Evolutionary conservation across 2,113 vertebrate genomes (phyloP).

Genomic region (Crypturellus undulatus): DNA sequence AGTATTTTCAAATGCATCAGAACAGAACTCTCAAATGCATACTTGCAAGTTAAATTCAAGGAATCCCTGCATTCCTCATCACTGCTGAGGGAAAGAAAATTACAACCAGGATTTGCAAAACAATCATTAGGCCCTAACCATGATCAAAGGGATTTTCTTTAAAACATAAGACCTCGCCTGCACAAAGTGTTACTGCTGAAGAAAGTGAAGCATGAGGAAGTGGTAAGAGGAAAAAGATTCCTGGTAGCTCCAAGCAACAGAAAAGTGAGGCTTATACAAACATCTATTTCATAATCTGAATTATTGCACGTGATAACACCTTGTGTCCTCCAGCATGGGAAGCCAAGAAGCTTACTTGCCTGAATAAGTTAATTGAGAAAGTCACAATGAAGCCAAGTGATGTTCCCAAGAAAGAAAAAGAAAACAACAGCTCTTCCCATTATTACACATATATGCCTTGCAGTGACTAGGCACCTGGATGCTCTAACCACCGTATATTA

Average conservation of each 20-base stretch:
- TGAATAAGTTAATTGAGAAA: constrained; percentile 32
- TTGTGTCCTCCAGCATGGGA: not conserved
- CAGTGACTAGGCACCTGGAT: not conserved
- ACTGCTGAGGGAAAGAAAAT: not conserved
- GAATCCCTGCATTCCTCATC: not conserved
- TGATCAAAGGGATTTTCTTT: not conserved
- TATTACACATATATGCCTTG: not conserved
- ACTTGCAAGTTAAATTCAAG: not conserved
- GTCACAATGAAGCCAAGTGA: not conserved
- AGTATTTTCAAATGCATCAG: not conserved
- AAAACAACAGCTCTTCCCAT: not conserved
- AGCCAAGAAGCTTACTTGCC: not conserved
- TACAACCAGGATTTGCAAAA: not conserved
- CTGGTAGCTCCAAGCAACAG: constrained; percentile 1
- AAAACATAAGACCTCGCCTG: not conserved
- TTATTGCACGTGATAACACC: constrained; percentile 21
- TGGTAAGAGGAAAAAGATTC: not conserved
- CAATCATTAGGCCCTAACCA: not conserved
- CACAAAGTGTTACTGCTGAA: not conserved
- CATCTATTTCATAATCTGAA: constrained; percentile 32
- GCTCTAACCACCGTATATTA: not conserved
- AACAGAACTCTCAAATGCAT: not conserved
- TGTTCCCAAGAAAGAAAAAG: constrained; percentile 7
- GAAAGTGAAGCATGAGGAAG: not conserved
- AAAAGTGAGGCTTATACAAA: constrained; percentile 22